Evolutionary conservation across 1,140 invertebrate species (phyloP).

Genomic region (Drosophila equinoxialis): DNA sequence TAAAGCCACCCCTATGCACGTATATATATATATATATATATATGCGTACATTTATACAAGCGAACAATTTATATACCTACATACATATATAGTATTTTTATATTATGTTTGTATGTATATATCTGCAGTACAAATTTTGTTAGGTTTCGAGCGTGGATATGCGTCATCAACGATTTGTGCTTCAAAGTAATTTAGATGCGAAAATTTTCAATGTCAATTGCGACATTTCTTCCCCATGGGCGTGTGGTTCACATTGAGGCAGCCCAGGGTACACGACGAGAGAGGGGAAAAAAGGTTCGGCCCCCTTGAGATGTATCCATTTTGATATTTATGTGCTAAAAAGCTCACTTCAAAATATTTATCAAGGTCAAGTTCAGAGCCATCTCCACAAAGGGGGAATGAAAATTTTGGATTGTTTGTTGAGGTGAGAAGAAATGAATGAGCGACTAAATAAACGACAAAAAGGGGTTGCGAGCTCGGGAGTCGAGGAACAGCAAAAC

Average conservation of each 20-base stretch:
- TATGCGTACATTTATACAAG: conserved; percentile 10
- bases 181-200: conserved; percentile 67
- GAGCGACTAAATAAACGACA: conserved; percentile 40
- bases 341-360: conserved; percentile 76
- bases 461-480: conserved; percentile 39
- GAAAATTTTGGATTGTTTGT: conserved; percentile 65
- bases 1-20: conserved; percentile 64
- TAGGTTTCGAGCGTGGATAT: conserved; percentile 40
- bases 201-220: conserved; percentile 76
- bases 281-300: neutral
- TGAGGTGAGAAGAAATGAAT: conserved; percentile 58
- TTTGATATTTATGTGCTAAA: conserved; percentile 76
- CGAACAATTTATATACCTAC: neutral
- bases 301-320: conserved; percentile 66
- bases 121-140: conserved; percentile 2
- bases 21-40: conserved; percentile 10
- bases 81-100: neutral
- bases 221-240: conserved; percentile 32
- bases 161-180: conserved; percentile 74
- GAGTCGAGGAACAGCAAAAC: neutral
- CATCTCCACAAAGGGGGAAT: neutral
- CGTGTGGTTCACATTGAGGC: neutral
- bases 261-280: neutral
- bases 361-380: conserved; percentile 79
- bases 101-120: conserved; percentile 25